A percentile compares a stretch with the other conserved stretches of the same genome.
These are phyloP conservation scores for Myzus persicae DNA, from an alignment of 1,140 invertebrate species.

Conservation along the genomic window DNA sequence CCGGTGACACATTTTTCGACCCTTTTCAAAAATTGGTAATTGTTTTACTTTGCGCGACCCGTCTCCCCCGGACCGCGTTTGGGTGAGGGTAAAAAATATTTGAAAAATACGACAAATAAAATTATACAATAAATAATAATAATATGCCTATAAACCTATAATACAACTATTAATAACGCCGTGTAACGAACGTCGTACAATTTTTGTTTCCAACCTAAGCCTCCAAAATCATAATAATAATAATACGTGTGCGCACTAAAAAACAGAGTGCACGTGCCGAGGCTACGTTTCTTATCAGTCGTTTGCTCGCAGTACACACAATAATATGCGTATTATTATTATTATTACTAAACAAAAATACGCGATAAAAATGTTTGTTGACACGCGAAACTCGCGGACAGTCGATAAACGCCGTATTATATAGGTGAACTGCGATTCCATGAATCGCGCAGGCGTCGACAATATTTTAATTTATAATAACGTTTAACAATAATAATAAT, in stretches of 20 bases:
- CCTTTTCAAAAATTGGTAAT: background rate
- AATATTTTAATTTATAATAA: background rate
- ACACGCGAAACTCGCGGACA: background rate
- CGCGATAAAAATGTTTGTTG: background rate
- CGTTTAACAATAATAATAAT: background rate
- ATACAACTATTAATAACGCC: too few relatives aligned
- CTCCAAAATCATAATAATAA: background rate
- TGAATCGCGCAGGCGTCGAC: background rate
- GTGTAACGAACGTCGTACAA: background rate
- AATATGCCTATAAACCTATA: too few relatives aligned
- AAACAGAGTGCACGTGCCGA: background rate
- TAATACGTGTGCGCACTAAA: background rate
- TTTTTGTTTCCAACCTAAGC: background rate
- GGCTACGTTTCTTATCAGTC: background rate
- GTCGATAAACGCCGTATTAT: background rate
- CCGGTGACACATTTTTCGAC: background rate
- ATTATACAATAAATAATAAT: too few relatives aligned
- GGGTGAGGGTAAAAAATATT: background rate
- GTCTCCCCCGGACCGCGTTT: too few relatives aligned
- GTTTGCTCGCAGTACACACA: background rate
- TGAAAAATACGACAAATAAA: background rate
- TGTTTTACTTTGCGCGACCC: background rate
- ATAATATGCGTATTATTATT: background rate
- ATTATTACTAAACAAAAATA: background rate
- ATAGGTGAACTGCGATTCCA: background rate